phyloP scores from a whole-genome alignment of 1,140 invertebrate genomes.

The Ceratosolen fusciceps region DNA sequence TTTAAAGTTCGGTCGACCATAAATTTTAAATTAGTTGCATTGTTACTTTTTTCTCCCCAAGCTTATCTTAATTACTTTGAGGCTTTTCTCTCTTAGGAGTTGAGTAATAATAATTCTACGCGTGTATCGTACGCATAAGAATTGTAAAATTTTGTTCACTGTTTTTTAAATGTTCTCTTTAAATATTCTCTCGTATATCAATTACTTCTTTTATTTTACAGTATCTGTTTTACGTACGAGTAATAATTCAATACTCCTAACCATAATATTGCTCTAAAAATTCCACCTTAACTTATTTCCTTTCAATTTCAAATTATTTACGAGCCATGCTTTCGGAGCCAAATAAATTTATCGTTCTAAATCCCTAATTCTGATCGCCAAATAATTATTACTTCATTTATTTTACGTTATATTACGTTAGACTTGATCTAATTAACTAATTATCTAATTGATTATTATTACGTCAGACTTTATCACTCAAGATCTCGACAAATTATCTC shows the following conservation, averaged over 20 bases:
- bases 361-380: too few relatives aligned
- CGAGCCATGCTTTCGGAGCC: background rate
- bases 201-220: background rate
- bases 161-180: background rate
- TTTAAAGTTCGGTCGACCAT: conserved; percentile 24
- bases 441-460: too few relatives aligned
- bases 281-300: background rate
- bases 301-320: background rate
- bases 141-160: background rate
- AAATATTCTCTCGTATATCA: background rate
- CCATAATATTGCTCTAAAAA: background rate
- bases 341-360: too few relatives aligned
- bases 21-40: conserved; percentile 33
- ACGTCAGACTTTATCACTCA: too few relatives aligned
- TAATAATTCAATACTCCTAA: background rate
- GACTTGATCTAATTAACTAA: too few relatives aligned
- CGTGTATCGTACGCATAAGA: background rate
- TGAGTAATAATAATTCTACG: background rate
- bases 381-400: too few relatives aligned
- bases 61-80: conserved; percentile 30
- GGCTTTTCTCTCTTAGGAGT: conserved; percentile 5
- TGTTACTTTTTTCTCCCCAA: conserved; percentile 10
- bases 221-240: background rate
- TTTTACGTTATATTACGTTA: too few relatives aligned
- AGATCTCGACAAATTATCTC: too few relatives aligned